Evolutionary conservation across 2,888 invertebrate species (phyloP).

Genomic region (Drosophila koepferae): DNA sequence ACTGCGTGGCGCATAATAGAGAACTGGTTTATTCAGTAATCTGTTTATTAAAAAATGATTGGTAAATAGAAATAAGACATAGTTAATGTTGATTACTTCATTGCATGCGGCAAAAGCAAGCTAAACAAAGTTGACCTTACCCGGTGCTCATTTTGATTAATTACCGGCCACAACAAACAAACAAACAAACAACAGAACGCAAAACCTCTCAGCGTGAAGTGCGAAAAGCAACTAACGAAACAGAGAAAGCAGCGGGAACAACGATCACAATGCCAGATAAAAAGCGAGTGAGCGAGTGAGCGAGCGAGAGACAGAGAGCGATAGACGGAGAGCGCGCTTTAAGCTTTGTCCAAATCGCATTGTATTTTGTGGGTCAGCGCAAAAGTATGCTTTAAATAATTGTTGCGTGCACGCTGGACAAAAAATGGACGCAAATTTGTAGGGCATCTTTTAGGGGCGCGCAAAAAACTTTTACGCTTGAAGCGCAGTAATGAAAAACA

Average conservation of each 20-base stretch:
- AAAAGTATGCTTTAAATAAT: constrained; percentile 53
- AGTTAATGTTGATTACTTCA: constrained; percentile 23
- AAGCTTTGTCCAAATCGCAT: constrained; percentile 29
- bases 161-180: constrained; percentile 3
- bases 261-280: constrained; percentile 18
- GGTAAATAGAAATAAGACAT: background rate
- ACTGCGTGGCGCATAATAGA: constrained; percentile 88
- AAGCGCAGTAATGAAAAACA: constrained; percentile 7
- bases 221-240: constrained; percentile 32
- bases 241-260: constrained; percentile 14
- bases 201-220: constrained; percentile 29
- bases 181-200: constrained; percentile 5
- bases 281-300: background rate
- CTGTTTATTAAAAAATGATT: constrained; percentile 6
- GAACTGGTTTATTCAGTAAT: constrained; percentile 82
- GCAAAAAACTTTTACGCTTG: constrained; percentile 14
- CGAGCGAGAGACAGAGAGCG: background rate
- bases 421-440: background rate
- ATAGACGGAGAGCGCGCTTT: constrained; percentile 22
- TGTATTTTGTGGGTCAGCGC: constrained; percentile 27
- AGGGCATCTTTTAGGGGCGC: background rate
- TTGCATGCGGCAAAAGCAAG: constrained; percentile 25
- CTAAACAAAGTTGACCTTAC: constrained; percentile 21
- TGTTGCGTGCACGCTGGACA: constrained; percentile 14
- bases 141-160: constrained; percentile 18